These are phyloP conservation scores for Cylindroiulus punctatus DNA, from an alignment of 2,888 invertebrate genomes.

Conservation along the genomic window DNA sequence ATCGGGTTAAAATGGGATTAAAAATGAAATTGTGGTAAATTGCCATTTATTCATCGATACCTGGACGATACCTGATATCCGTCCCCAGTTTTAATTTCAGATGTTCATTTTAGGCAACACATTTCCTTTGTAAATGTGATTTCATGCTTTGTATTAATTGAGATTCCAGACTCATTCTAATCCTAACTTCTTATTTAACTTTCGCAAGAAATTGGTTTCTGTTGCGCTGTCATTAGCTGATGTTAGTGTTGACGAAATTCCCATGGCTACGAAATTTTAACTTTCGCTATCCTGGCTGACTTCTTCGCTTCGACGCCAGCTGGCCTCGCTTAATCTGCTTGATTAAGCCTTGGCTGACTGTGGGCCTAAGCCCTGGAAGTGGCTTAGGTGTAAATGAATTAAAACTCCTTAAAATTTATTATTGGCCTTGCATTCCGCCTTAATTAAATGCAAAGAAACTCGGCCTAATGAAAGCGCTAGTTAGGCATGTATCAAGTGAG, in stretches of 20 bases:
- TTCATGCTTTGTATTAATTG: neutral
- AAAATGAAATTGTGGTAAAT: too few relatives aligned
- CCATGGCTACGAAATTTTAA: neutral
- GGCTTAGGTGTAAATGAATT: neutral
- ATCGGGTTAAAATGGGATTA: too few relatives aligned
- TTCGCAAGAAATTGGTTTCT: neutral
- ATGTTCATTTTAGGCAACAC: neutral
- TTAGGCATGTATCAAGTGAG: neutral
- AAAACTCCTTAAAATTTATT: neutral
- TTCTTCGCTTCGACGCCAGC: neutral
- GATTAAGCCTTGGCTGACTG: neutral
- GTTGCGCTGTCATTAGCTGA: neutral
- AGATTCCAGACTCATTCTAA: neutral
- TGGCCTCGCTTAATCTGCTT: neutral
- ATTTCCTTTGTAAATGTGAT: neutral
- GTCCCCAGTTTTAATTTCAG: too few relatives aligned
- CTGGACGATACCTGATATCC: too few relatives aligned
- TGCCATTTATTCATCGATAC: too few relatives aligned
- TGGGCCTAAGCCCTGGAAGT: neutral
- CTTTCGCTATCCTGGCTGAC: neutral
- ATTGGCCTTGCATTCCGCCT: slow-evolving; percentile 5
- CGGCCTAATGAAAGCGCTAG: neutral
- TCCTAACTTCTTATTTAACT: neutral
- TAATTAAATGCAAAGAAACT: neutral
- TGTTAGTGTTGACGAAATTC: neutral